Evolutionary conservation across 64 coral and sea anemone species (phyloP), one percentile per base, ranked within the genome.

Genomic region (Trachythela sp.): DNA sequence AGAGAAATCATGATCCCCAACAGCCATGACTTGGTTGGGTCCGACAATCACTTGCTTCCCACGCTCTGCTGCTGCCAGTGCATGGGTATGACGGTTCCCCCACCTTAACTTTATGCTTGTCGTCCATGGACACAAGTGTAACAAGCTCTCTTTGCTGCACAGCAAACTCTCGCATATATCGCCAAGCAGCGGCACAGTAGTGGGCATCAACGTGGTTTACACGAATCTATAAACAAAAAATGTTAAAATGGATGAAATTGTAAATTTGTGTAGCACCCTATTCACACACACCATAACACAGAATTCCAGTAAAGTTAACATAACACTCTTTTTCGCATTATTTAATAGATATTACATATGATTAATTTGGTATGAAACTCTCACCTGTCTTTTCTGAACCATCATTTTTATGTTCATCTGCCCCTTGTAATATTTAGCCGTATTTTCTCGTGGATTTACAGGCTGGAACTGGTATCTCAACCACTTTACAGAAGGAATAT

Each of bases 1-100:
- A 30, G 51, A 43, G 38, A 90, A 90, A n/a, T 91, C 40, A 34
- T 91, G 89, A 14, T 91, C 89, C 0, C 83, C 83, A 5, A 91
- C 89, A 0, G 56, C 89, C 60, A 91, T 85, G 5, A 48, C 85
- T 20, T 91, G 40, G 60, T 36, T 24, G 0, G 89, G 39, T 13
- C 89, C 83, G 36, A 91, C 89, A 75, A 91, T 9, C 5, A 85
- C 89, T 7, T 91, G 89, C 41, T 91, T 91, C 38, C 89, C 89
- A 14, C 59, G 56, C 2, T 91, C 83, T 10, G 40, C 89, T 24
- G 56, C 89, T 17, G 89, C 89, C 29, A 85, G n/a, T n/a, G n/a
- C n/a, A 20, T 0, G 41, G 89, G 9, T 85, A 91, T 49, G 83
- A 83, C 11, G 89, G 89, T 80, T 91, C 89, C 0, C 89, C 83